Conservation (phyloP, 2,113 vertebrate genomes). For the Tonatia bakeri region DNA sequence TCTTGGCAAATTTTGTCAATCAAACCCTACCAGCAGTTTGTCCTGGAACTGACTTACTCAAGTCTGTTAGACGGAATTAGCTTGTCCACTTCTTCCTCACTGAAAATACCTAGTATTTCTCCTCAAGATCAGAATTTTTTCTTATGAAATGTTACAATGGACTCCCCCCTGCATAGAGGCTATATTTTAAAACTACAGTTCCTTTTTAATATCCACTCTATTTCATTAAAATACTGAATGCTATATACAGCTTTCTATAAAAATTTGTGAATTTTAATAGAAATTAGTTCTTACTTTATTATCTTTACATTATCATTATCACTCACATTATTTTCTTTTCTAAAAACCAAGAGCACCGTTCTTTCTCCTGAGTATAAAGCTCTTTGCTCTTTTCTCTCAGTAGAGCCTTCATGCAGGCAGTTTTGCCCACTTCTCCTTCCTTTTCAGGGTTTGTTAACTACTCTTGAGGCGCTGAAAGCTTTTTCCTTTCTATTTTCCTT, state of each 20-base stretch:
- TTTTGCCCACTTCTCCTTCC: constrained; percentile 48
- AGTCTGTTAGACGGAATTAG: constrained; percentile 79
- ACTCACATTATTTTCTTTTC: constrained; percentile 24
- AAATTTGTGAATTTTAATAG: neutral
- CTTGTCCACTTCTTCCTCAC: constrained; percentile 80
- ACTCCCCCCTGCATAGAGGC: neutral
- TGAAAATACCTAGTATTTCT: constrained; percentile 81
- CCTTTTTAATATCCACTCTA: neutral
- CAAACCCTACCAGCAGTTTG: constrained; percentile 85
- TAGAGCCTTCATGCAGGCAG: constrained; percentile 55
- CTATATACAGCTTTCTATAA: neutral
- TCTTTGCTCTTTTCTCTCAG: constrained; percentile 47
- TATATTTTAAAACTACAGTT: neutral
- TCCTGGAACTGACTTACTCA: constrained; percentile 79
- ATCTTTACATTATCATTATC: neutral
- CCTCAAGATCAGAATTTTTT: neutral
- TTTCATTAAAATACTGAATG: constrained; percentile 48
- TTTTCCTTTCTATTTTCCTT: constrained; percentile 62
- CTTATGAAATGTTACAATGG: neutral
- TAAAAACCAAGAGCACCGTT: neutral
- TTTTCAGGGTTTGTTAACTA: constrained; percentile 70
- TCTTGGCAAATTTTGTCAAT: constrained; percentile 84
- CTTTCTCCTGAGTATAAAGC: constrained; percentile 31
- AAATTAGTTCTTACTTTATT: neutral
- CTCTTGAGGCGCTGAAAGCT: constrained; percentile 79